A percentile compares a stretch with the other conserved stretches of the same genome.
phyloP scores from a whole-genome alignment of 2,888 invertebrate genomes.

The Thalpophila matura region DNA sequence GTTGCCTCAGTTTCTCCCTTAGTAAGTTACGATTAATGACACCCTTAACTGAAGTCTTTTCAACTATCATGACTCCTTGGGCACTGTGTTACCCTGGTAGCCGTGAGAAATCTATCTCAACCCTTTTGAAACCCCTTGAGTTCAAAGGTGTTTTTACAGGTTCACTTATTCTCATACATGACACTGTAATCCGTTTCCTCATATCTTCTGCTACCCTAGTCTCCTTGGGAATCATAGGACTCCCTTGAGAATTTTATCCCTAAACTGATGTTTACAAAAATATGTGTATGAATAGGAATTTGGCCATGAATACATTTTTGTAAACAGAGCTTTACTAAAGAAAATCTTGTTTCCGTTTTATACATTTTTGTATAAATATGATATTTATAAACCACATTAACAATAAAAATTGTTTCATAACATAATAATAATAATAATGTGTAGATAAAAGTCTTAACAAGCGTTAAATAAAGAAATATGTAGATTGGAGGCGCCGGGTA shows the following conservation, averaged over 20 bases:
- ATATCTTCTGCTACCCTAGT: slow-evolving; percentile 27
- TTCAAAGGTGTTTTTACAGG: slow-evolving; percentile 1
- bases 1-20: too few species aligned
- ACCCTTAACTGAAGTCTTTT: not conserved
- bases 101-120: slow-evolving; percentile 35
- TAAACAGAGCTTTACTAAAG: too few species aligned
- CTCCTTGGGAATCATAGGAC: slow-evolving; percentile 19
- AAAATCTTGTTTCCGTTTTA: too few species aligned
- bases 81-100: slow-evolving; percentile 32
- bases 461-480: too few species aligned
- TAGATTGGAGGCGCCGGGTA: slow-evolving; percentile 88
- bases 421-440: too few species aligned
- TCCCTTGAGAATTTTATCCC: slow-evolving; percentile 1
- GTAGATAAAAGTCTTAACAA: too few species aligned
- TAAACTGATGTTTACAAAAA: not conserved
- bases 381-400: too few species aligned
- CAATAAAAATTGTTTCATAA: too few species aligned
- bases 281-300: too few species aligned
- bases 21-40: too few species aligned
- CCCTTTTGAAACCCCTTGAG: slow-evolving; percentile 7
- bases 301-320: too few species aligned
- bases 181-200: slow-evolving; percentile 16
- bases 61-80: slow-evolving; percentile 3
- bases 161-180: slow-evolving; percentile 4
- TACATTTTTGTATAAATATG: too few species aligned